These are phyloP conservation scores for Protophormia terraenovae DNA, from an alignment of 2,888 invertebrate species.

Conservation along the genomic window DNA sequence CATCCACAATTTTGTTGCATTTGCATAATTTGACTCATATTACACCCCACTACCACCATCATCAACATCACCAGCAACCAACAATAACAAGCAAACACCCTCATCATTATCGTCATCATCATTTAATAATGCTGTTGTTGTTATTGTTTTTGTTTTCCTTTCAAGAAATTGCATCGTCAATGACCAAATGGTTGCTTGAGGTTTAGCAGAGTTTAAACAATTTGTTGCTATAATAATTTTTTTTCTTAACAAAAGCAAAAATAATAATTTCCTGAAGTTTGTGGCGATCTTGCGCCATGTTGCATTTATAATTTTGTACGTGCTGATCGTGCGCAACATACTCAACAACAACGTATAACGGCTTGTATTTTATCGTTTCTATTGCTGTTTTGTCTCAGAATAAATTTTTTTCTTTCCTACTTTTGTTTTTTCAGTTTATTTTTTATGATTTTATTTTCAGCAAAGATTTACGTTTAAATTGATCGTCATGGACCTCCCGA, in stretches of 20 bases:
- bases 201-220: slow-evolving; percentile 55
- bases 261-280: slow-evolving; percentile 63
- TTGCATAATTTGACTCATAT: slow-evolving; percentile 64
- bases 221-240: slow-evolving; percentile 42
- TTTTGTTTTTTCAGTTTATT: background rate
- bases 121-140: slow-evolving; percentile 27
- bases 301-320: slow-evolving; percentile 72
- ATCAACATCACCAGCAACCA: slow-evolving; percentile 45
- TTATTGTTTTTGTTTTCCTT: slow-evolving; percentile 37
- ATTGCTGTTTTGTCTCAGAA: slow-evolving; percentile 26
- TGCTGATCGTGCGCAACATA: slow-evolving; percentile 77
- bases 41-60: slow-evolving; percentile 54
- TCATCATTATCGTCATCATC: slow-evolving; percentile 48
- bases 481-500: slow-evolving; percentile 79
- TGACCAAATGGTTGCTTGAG: slow-evolving; percentile 44
- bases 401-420: too few relatives aligned
- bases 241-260: slow-evolving; percentile 43
- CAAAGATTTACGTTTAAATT: slow-evolving; percentile 79
- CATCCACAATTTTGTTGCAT: slow-evolving; percentile 67
- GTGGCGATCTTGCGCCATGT: slow-evolving; percentile 69
- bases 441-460: slow-evolving; percentile 62
- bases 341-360: slow-evolving; percentile 49
- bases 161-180: slow-evolving; percentile 60
- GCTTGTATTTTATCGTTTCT: slow-evolving; percentile 11
- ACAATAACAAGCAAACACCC: too few relatives aligned